Evolutionary conservation across 1,140 invertebrate genomes (phyloP), one percentile per base, ranked within the genome.

Genomic region (Drosophila eugracilis): DNA sequence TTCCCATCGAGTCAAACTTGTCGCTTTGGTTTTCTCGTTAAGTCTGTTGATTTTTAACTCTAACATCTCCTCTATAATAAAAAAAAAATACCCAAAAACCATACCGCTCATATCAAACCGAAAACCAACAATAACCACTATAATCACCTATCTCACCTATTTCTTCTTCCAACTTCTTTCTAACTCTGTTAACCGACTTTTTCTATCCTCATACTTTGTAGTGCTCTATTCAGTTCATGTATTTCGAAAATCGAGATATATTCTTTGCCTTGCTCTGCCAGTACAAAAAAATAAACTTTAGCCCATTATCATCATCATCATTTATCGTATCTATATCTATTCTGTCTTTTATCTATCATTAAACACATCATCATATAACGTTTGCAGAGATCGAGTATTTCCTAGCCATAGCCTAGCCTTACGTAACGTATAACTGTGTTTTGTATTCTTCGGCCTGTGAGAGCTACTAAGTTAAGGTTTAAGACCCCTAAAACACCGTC

Each of bases 1-100:
- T 71, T 81, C 71, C 71, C 71, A 73, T 55, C 81, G 69, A 77
- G 45, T 55, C 67, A 75, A 71, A 42, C 37, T 76, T 54, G 39
- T 66, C 65, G 72, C 60, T 75, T 78, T 78, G 65, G 70, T 78
- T 86, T 79, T 79, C 59, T 80, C 71, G 73, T 77, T 85, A 89
- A 88, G 70, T 83, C 74, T 88, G 78, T 86, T 86, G 59, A 75
- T 86, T 88, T 80, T 81, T 70, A 75, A 81, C 80, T 80, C 54
- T 66, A 67, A 66, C 65, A 66, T 47, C 22, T 69, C 53, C 67
- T 75, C 45, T 53, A 67, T 37, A 57, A 58, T 48, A 34, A 49
- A n/a, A n/a, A n/a, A n/a, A n/a, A n/a, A n/a, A n/a, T n/a, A n/a
- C n/a, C n/a, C n/a, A n/a, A n/a, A n/a, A 60, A 26, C 39, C 59